Evolutionary conservation across 2,797 vertebrate genomes (phyloP).

Genomic region (Pangasius larnaudii): DNA sequence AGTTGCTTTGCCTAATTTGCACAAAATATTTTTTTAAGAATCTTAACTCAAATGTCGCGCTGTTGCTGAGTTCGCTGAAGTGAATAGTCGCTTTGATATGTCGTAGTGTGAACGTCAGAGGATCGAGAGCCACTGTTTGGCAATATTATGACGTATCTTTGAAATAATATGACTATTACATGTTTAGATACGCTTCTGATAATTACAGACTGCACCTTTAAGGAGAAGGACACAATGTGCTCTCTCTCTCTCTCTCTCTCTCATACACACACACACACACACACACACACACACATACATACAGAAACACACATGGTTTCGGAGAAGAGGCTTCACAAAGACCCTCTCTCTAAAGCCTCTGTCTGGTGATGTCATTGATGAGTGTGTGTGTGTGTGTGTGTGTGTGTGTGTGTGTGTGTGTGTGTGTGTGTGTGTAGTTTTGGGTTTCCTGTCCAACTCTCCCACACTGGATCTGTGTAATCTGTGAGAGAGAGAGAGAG

Average conservation of each 20-base stretch:
- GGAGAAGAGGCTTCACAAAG: constrained; percentile 17
- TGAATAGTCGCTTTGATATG: too few species aligned
- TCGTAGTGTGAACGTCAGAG: too few species aligned
- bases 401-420: constrained; percentile 14
- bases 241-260: not conserved
- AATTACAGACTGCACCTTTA: not conserved
- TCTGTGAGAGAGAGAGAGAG: constrained; percentile 38
- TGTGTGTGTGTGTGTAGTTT: constrained; percentile 31
- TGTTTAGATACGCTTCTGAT: too few species aligned
- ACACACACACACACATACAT: not conserved
- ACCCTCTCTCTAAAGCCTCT: constrained; percentile 32
- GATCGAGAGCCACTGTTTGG: too few species aligned
- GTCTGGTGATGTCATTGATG: constrained; percentile 50
- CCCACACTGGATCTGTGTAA: constrained; percentile 51
- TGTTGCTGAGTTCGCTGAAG: too few species aligned
- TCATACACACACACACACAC: not conserved
- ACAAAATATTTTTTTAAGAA: too few species aligned
- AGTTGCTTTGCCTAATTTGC: too few species aligned
- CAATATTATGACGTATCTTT: too few species aligned
- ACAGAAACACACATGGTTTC: not conserved
- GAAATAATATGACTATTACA: too few species aligned
- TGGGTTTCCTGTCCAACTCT: constrained; percentile 50
- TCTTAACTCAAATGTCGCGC: too few species aligned
- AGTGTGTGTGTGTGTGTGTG: constrained; percentile 4
- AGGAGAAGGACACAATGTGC: not conserved